Evolutionary conservation across 2,888 invertebrate species (phyloP).

Genomic region (Clostera curtula): DNA sequence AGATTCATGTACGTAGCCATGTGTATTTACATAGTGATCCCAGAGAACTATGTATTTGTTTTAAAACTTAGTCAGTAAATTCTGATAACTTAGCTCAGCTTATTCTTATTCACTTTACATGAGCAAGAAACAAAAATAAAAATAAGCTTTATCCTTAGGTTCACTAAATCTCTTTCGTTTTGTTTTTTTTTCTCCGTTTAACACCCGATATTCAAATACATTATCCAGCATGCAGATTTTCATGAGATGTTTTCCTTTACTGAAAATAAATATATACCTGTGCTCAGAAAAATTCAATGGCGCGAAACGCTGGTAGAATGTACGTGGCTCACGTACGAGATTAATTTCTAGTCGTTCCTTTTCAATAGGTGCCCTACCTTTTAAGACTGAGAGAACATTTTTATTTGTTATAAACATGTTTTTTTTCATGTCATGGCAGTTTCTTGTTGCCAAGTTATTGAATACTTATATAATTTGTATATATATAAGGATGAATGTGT

Average conservation of each 20-base stretch:
- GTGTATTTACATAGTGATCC: no score
- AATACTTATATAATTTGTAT: no score
- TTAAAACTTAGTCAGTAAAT: no score
- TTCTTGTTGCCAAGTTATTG: no score
- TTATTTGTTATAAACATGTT: not conserved
- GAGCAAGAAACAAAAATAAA: no score
- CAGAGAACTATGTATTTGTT: no score
- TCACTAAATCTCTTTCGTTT: constrained; percentile 13
- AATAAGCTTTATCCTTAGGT: no score
- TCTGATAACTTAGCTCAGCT: no score
- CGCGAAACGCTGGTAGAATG: constrained; percentile 21
- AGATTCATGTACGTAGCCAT: no score
- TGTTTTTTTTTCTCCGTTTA: constrained; percentile 12
- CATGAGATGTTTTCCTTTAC: constrained; percentile 26
- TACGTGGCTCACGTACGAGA: constrained; percentile 26
- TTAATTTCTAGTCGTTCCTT: constrained; percentile 24
- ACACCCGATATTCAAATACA: constrained; percentile 22
- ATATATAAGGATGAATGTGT: no score
- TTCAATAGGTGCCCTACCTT: constrained; percentile 14
- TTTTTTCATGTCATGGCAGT: constrained; percentile 9
- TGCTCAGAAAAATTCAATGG: constrained; percentile 25
- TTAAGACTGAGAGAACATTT: constrained; percentile 2
- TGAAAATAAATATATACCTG: constrained; percentile 31
- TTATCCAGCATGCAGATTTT: constrained; percentile 25
- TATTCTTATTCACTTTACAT: no score